A percentile compares a stretch with the other conserved stretches of the same genome.
Conservation (phyloP, 1,140 invertebrate genomes). For the Aphelenchoides avenae region DNA sequence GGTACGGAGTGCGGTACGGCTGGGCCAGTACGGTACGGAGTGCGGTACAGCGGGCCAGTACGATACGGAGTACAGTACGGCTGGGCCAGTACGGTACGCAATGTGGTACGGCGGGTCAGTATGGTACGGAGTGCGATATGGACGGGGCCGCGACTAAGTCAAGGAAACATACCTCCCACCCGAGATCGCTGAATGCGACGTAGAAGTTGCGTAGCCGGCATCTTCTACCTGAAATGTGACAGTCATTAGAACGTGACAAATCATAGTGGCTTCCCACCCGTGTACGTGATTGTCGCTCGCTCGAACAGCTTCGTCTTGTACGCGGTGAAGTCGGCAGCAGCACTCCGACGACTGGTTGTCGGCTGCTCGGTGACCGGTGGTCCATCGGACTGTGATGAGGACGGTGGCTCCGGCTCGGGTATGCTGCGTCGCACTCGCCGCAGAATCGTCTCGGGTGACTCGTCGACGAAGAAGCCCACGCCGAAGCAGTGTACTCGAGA, state of each 20-base stretch:
- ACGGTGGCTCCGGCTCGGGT: slow-evolving; percentile 1
- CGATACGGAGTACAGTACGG: no score
- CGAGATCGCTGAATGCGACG: slow-evolving; percentile 91
- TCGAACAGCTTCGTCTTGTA: slow-evolving; percentile 20
- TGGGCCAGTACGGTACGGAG: no score
- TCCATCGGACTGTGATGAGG: slow-evolving; percentile 10
- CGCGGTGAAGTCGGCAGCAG: slow-evolving; percentile 1
- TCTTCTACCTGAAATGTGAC: neutral
- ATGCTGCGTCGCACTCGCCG: no score
- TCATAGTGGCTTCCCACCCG: neutral
- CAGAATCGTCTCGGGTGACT: neutral
- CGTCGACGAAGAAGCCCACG: slow-evolving; percentile 12
- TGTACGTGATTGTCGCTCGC: slow-evolving; percentile 1
- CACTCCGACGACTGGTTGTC: neutral
- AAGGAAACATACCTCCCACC: slow-evolving; percentile 72
- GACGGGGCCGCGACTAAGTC: no score
- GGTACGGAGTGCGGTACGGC: no score
- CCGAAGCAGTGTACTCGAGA: slow-evolving; percentile 16
- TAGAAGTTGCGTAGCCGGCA: slow-evolving; percentile 67
- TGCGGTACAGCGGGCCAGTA: no score
- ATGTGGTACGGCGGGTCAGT: no score
- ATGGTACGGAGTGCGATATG: no score
- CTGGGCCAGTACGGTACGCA: no score
- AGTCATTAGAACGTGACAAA: slow-evolving; percentile 13
- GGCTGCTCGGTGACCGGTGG: neutral